These are phyloP conservation scores for Ciconia nigra DNA, from an alignment of 2,797 vertebrate species.

Conservation along the genomic window DNA sequence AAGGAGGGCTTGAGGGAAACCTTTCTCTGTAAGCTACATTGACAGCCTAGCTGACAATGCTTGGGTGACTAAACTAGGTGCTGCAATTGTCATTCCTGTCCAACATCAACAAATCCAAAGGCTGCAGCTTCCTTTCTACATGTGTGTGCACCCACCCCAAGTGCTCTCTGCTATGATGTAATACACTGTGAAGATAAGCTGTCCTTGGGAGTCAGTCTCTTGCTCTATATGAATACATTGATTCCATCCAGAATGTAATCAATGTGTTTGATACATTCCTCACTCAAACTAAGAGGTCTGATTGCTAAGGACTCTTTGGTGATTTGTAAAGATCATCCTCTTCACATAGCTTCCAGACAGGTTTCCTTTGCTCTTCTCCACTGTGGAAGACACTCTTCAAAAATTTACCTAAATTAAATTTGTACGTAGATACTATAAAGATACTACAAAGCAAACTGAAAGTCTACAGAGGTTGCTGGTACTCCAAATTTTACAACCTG, in stretches of 20 bases:
- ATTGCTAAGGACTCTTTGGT: neutral
- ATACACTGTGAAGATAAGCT: neutral
- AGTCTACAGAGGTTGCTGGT: neutral
- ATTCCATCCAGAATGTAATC: neutral
- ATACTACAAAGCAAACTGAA: neutral
- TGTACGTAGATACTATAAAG: neutral
- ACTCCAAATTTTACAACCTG: neutral
- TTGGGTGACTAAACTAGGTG: neutral
- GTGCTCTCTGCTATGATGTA: neutral
- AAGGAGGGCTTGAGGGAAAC: neutral
- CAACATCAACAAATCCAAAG: neutral
- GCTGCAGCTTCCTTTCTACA: neutral
- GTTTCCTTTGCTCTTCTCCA: neutral
- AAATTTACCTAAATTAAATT: neutral
- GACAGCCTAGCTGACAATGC: neutral
- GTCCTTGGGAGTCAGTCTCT: neutral
- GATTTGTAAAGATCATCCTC: neutral
- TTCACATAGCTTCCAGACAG: neutral
- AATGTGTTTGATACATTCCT: neutral
- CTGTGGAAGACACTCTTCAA: neutral
- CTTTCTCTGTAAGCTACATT: neutral
- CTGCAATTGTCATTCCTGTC: neutral
- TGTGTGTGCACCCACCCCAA: rapidly evolving
- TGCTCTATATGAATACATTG: neutral
- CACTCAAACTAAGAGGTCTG: neutral